Conservation (phyloP, 2,797 vertebrate species). For the Glossophaga mutica region DNA sequence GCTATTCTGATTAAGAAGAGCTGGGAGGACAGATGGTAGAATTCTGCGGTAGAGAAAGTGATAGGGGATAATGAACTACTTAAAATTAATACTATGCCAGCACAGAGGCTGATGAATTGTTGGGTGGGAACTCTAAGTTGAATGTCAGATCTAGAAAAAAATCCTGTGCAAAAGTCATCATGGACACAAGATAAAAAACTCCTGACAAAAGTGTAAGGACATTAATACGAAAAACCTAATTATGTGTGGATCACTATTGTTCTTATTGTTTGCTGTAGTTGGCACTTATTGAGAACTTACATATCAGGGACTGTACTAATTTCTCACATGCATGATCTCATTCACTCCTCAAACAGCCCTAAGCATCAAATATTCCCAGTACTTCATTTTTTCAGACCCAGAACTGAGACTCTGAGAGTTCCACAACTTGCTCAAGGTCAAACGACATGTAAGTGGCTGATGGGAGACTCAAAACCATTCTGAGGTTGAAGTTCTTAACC, state of each 20-base stretch:
- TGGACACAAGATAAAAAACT: not conserved
- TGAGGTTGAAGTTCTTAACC: not conserved
- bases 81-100: not conserved
- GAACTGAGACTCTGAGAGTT: not conserved
- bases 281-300: not conserved
- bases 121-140: not conserved
- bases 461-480: not conserved
- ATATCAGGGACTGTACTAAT: not conserved
- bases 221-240: not conserved
- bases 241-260: not conserved
- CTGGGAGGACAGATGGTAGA: slow-evolving; percentile 66
- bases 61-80: slow-evolving; percentile 39
- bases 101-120: not conserved
- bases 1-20: slow-evolving; percentile 63
- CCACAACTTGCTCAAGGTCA: not conserved
- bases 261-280: not conserved
- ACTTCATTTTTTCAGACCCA: not conserved
- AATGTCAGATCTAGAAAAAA: slow-evolving; percentile 4
- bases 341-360: not conserved
- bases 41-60: not conserved
- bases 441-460: not conserved
- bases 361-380: not conserved
- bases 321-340: not conserved
- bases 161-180: not conserved
- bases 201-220: not conserved